phyloP scores from a whole-genome alignment of 2,113 vertebrate species.

The Mastomys natalensis region DNA sequence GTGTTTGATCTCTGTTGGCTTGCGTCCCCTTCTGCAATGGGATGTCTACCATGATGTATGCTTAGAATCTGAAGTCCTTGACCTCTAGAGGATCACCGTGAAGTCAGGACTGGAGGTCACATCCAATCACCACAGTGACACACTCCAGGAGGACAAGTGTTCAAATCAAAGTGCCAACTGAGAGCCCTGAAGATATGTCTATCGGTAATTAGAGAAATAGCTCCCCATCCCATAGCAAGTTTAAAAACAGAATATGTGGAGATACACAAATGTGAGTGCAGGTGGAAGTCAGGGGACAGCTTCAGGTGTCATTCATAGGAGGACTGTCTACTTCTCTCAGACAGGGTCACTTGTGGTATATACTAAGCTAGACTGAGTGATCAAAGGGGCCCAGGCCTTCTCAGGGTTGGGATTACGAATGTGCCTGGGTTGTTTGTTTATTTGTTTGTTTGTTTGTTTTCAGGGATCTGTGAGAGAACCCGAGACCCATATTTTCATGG shows the following conservation, averaged over 20 bases:
- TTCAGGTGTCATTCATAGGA: neutral
- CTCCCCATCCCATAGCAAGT: neutral
- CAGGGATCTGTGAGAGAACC: neutral
- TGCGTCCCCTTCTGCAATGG: neutral
- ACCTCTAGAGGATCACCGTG: neutral
- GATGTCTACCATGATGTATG: neutral
- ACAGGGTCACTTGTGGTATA: neutral
- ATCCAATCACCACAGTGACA: neutral
- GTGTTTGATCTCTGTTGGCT: too few relatives aligned
- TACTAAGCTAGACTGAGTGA: neutral
- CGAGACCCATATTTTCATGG: too few relatives aligned
- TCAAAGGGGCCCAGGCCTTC: neutral
- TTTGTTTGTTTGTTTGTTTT: neutral
- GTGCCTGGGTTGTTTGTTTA: neutral
- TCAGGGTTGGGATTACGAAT: neutral
- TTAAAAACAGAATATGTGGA: neutral
- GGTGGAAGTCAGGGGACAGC: neutral
- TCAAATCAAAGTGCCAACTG: neutral
- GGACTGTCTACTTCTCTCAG: neutral
- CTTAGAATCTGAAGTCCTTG: neutral
- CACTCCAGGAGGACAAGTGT: fast-evolving
- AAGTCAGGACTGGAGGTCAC: neutral
- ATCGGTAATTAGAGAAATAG: fast-evolving
- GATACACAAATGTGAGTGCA: fast-evolving
- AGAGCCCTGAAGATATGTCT: neutral